Evolutionary conservation across 2,113 vertebrate species (phyloP), one percentile per base, ranked within the genome.

Genomic region (Ageneiosus marmoratus): DNA sequence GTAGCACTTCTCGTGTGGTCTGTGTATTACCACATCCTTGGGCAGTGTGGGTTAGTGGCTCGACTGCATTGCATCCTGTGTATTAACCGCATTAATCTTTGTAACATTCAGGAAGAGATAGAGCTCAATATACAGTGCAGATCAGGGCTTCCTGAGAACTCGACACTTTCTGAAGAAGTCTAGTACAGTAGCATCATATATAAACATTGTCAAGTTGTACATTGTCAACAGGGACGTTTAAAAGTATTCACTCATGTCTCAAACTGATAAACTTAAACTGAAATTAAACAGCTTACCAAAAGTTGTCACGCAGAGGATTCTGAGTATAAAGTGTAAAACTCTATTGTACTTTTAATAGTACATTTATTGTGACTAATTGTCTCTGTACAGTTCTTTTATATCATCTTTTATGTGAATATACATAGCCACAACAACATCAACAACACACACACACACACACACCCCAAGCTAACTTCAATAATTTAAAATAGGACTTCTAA

Each of bases 11-110:
- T 70, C 8, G 55, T 87, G 88, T 83, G 84, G 88, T 87, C 67
- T 48, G 67, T 80, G 83, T 87, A 69, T 80, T 67, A 86, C 89
- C 88, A 72, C 89, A 88, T 84, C 70, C 86, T 82, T 79, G 78
- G 62, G 81, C 55, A 78, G 44, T 75, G 84, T 88, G 87, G 85
- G 77, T 87, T 87, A 67, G 87, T 88, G 86, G 22, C 32, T 32
- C 20, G n/a, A 55, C 37, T 55, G 67, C 44, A 60, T 89, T 83
- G 87, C 70, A 88, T 84, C 51, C 81, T 86, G 84, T 44, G 15
- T 80, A 81, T 84, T 73, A 85, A 92, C 91, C 90, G 78, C 90
- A 90, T 37, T 48, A 62, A 44, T n/a, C 34, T 58, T 41, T n/a
- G 20, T 62, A 29, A 32, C 16, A 27, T 24, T 37, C 37, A 72